Evolutionary conservation across 2,113 vertebrate species (phyloP), one percentile per base, ranked within the genome.

Genomic region (Thalassarche chlororhynchos): DNA sequence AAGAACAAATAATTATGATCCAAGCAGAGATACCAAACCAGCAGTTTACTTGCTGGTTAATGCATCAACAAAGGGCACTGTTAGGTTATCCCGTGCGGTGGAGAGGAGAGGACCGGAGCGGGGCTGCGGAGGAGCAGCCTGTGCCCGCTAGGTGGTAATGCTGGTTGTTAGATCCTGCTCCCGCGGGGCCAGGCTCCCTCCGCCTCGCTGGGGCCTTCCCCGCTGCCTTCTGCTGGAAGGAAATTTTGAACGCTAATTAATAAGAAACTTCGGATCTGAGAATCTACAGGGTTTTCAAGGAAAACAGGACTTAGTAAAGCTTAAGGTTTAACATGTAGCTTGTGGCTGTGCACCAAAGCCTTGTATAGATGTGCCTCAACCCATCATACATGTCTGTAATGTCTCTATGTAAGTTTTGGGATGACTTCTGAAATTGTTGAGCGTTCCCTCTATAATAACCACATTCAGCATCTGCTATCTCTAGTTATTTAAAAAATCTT

Each of bases 1-100:
- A 51, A 46, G 71, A 62, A 46, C 42, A 68, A 71, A 34, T 25
- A 17, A 17, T 31, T 23, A 6, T 5, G 60, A 40, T 40, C 51
- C 55, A 26, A 54, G 10, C 25, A 17, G 18, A 86, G 79, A 14
- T 21, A 20, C 4, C 38, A 38, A 38, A 38, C 38, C 38, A 32
- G 62, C 71, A 31, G 55, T 58, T 77, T 2, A 1, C 24, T 69
- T 13, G 16, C 7, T 17, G 40, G 3, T 80, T 8, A 38, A 32
- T 31, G 0, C 21, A 8, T 12, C 14, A 15, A 16, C 25, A 31
- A 4, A 8, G 60, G 71, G 36, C 31, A 9, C 1, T 1, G 12
- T 9, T 34, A 1, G 34, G 46, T 6, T 60, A 2, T 32, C 16
- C 42, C 2, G 1, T 5, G 52, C 0, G 79, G n/a, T 12, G 55